These are phyloP conservation scores for Dermolepida albohirtum DNA, from an alignment of 2,888 invertebrate genomes.

Conservation along the genomic window DNA sequence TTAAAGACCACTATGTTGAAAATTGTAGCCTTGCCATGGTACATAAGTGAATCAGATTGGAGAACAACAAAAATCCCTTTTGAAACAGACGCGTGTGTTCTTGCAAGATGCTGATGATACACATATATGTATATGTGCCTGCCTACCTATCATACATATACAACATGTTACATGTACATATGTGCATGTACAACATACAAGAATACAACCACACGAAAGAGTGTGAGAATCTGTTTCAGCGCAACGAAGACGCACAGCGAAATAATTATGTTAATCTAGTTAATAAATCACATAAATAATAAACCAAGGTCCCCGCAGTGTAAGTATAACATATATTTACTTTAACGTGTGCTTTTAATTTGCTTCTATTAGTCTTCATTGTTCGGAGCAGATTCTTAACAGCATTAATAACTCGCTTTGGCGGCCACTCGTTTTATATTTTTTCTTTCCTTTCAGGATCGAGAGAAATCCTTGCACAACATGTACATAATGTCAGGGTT, in stretches of 20 bases:
- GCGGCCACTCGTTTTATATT: slow-evolving; percentile 40
- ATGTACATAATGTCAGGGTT: slow-evolving; percentile 44
- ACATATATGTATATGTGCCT: slow-evolving; percentile 2
- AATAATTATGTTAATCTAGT: slow-evolving; percentile 41
- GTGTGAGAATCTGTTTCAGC: slow-evolving; percentile 32
- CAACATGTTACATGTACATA: too few species aligned
- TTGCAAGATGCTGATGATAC: slow-evolving; percentile 30
- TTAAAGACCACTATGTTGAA: neutral
- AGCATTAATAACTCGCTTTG: slow-evolving; percentile 48
- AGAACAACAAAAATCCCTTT: slow-evolving; percentile 29
- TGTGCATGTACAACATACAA: neutral
- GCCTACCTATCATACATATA: neutral
- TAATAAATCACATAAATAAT: slow-evolving; percentile 49
- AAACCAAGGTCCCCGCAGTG: slow-evolving; percentile 45
- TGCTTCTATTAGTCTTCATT: slow-evolving; percentile 47
- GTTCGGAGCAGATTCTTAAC: slow-evolving; percentile 47
- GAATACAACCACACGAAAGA: slow-evolving; percentile 19
- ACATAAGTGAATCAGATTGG: slow-evolving; percentile 24
- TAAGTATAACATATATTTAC: slow-evolving; percentile 45
- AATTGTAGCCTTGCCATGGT: slow-evolving; percentile 20
- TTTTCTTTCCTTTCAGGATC: slow-evolving; percentile 39
- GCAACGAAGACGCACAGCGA: slow-evolving; percentile 27
- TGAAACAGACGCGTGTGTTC: slow-evolving; percentile 33
- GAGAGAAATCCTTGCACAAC: slow-evolving; percentile 19
- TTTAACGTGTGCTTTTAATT: slow-evolving; percentile 46